Evolutionary conservation across 2,113 vertebrate species (phyloP).

Genomic region (Strigops habroptila): DNA sequence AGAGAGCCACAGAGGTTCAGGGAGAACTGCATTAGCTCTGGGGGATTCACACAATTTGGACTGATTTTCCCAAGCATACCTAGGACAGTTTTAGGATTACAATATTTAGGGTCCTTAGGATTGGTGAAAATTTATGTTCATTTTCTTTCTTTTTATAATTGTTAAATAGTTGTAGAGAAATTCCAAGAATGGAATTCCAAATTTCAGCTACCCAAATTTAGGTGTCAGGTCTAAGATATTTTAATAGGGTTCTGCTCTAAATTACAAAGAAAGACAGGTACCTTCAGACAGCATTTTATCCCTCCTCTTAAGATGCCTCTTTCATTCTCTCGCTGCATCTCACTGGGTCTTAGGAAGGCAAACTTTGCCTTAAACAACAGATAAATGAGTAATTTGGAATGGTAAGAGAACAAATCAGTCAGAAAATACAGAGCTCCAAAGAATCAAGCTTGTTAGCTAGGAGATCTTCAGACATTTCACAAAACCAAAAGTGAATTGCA

Average conservation of each 20-base stretch:
- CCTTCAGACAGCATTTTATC: neutral
- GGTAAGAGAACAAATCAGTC: neutral
- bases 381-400: neutral
- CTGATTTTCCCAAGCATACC: neutral
- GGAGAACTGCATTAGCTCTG: neutral
- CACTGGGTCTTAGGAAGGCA: neutral
- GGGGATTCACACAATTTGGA: neutral
- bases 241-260: neutral
- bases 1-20: neutral
- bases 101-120: neutral
- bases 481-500: neutral
- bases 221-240: neutral
- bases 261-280: neutral
- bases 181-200: neutral
- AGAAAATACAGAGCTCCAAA: neutral
- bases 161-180: neutral
- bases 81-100: neutral
- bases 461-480: neutral
- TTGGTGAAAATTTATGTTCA: neutral
- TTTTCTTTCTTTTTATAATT: neutral
- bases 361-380: neutral
- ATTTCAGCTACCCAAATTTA: neutral
- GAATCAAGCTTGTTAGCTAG: neutral
- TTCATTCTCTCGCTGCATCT: neutral
- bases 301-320: neutral